Percentiles rank a stretch among this genome's conserved stretches.
Evolutionary conservation across 2,888 invertebrate genomes (phyloP).

Genomic region (Xestia ashworthii): DNA sequence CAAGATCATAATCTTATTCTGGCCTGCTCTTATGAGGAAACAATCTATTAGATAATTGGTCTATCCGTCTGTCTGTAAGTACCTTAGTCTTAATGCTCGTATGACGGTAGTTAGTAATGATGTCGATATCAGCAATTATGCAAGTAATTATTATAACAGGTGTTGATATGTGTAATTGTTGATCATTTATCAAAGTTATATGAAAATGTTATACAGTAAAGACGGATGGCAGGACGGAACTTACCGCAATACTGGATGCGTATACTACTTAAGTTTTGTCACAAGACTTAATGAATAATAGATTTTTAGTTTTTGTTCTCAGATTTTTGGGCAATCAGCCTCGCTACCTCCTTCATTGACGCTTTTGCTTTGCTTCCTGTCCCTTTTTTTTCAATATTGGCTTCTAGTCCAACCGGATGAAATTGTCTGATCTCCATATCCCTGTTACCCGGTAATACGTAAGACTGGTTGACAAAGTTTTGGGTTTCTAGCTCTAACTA

Average conservation of each 20-base stretch:
- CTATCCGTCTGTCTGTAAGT: conserved; percentile 18
- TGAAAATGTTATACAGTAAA: not conserved
- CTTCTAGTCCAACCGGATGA: not conserved
- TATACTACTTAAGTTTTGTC: not conserved
- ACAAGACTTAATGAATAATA: not conserved
- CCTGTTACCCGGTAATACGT: not conserved
- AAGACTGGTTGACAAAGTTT: not conserved
- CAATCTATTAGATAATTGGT: conserved; percentile 71
- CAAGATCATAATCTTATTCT: conserved; percentile 27
- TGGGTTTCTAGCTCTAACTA: not conserved
- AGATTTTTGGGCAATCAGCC: not conserved
- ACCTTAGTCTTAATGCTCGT: conserved; percentile 31
- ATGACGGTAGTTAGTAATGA: conserved; percentile 27
- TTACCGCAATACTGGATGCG: not conserved
- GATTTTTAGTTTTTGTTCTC: not conserved
- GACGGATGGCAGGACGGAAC: not conserved
- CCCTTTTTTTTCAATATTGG: not conserved
- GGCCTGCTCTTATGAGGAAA: conserved; percentile 65
- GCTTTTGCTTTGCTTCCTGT: not conserved
- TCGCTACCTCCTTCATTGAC: not conserved
- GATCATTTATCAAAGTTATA: conserved; percentile 1
- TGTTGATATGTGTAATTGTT: conserved; percentile 32
- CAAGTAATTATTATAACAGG: conserved; percentile 9
- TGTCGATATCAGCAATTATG: conserved; percentile 29
- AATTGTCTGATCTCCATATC: not conserved